Evolutionary conservation across 53 echinoderm and acorn worm species (phyloP).

Genomic region (Paelopatides confundens): DNA sequence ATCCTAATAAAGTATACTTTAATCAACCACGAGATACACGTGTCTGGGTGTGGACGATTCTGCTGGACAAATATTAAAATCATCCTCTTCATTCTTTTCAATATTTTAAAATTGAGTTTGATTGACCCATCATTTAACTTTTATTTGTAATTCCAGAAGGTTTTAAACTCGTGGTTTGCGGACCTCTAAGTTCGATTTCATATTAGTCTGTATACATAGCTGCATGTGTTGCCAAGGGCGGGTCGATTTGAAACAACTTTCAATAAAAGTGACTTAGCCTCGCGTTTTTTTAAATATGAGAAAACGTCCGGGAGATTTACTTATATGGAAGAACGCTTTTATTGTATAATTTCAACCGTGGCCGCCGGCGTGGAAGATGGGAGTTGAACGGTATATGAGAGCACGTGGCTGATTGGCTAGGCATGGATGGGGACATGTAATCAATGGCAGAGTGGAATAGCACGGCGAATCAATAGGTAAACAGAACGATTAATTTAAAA

Average conservation of each 20-base stretch:
- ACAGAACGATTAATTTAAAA: conserved; percentile 23
- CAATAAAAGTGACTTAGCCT: conserved; percentile 15
- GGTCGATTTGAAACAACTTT: conserved; percentile 1
- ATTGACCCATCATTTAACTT: neutral
- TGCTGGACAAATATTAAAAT: neutral
- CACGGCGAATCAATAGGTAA: conserved; percentile 33
- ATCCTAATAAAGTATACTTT: no score
- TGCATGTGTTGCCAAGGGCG: conserved; percentile 39
- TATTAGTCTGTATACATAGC: conserved; percentile 11
- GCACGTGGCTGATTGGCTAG: conserved; percentile 23
- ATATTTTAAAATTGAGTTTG: neutral
- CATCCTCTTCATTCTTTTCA: neutral
- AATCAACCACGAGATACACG: neutral
- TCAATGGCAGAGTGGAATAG: conserved; percentile 19
- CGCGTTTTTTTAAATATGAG: neutral
- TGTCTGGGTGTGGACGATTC: neutral
- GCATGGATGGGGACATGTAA: conserved; percentile 14
- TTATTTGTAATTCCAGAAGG: neutral
- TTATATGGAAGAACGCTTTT: conserved; percentile 30
- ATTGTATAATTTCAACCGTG: conserved; percentile 41
- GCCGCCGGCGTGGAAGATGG: conserved; percentile 41
- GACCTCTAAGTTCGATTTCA: no score
- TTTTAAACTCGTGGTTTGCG: no score
- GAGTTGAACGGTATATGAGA: conserved; percentile 42
- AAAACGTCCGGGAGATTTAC: conserved; percentile 5